Conservation (phyloP, 2,113 vertebrate species). For the Bucco capensis region DNA sequence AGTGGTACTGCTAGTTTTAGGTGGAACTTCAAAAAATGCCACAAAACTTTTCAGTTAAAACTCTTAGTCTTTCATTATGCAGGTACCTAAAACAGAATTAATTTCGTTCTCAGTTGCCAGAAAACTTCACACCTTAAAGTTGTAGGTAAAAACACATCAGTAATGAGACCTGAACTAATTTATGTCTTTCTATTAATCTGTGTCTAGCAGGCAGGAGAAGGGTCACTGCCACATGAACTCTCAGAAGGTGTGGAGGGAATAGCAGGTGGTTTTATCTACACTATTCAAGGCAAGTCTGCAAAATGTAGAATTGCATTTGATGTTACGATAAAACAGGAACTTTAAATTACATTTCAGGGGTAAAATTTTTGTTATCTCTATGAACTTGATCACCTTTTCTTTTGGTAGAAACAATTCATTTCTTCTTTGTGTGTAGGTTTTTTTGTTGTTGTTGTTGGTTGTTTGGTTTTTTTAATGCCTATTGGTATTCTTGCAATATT, state of each 20-base stretch:
- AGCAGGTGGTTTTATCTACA: slow-evolving; percentile 94
- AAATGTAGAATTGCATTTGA: not conserved
- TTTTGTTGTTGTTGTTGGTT: too few species aligned
- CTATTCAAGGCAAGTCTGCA: slow-evolving; percentile 82
- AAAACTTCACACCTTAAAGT: not conserved
- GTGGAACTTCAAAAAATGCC: not conserved
- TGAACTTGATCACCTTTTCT: not conserved
- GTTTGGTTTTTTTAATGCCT: not conserved
- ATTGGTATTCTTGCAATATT: not conserved
- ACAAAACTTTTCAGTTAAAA: not conserved
- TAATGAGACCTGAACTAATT: not conserved
- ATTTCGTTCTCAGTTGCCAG: not conserved
- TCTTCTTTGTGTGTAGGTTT: not conserved
- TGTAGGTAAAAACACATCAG: not conserved
- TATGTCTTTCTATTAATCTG: not conserved
- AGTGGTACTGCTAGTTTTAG: not conserved
- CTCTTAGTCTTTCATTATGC: not conserved
- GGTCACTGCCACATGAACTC: slow-evolving; percentile 84
- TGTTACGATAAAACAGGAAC: not conserved
- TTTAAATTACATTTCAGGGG: not conserved
- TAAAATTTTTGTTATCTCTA: not conserved
- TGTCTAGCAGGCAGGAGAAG: slow-evolving; percentile 83
- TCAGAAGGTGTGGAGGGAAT: slow-evolving; percentile 89
- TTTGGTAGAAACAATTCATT: not conserved
- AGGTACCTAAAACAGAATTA: not conserved